These are phyloP conservation scores for Phlogophora meticulosa DNA, from an alignment of 2,888 invertebrate genomes.

Conservation along the genomic window DNA sequence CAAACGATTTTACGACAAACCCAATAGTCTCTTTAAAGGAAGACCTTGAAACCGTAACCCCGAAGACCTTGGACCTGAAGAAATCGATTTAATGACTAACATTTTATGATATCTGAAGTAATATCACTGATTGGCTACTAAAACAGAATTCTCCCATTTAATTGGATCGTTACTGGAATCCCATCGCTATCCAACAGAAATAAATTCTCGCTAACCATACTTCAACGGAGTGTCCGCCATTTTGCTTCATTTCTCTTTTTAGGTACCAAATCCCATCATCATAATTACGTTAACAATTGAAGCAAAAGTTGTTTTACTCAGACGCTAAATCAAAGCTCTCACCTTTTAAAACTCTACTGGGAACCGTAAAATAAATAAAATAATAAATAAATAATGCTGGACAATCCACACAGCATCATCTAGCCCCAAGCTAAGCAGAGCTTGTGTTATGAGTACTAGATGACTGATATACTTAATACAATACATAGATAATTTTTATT, in stretches of 20 bases:
- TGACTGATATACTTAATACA: too few relatives aligned
- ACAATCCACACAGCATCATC: too few relatives aligned
- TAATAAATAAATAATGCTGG: too few relatives aligned
- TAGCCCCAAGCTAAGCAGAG: too few relatives aligned
- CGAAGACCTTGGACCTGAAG: not conserved
- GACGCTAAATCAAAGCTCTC: not conserved
- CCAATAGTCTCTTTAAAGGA: not conserved
- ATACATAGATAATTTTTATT: too few relatives aligned
- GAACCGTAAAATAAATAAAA: too few relatives aligned
- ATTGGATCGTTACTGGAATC: conserved; percentile 28
- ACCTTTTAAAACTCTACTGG: not conserved
- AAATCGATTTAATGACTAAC: not conserved
- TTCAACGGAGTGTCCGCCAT: not conserved
- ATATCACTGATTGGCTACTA: conserved; percentile 41
- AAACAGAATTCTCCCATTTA: conserved; percentile 16
- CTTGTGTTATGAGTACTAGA: too few relatives aligned
- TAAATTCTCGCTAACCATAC: conserved; percentile 6
- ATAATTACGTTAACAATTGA: not conserved
- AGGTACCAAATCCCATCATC: not conserved
- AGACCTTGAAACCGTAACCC: not conserved
- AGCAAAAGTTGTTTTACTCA: not conserved
- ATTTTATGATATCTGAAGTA: conserved; percentile 11
- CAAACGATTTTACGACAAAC: not conserved
- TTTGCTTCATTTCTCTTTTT: too few relatives aligned
- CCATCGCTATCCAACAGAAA: conserved; percentile 11